Base-by-base conservation (phyloP, 2,113 vertebrate genomes). In the Cnemophilus loriae region DNA sequence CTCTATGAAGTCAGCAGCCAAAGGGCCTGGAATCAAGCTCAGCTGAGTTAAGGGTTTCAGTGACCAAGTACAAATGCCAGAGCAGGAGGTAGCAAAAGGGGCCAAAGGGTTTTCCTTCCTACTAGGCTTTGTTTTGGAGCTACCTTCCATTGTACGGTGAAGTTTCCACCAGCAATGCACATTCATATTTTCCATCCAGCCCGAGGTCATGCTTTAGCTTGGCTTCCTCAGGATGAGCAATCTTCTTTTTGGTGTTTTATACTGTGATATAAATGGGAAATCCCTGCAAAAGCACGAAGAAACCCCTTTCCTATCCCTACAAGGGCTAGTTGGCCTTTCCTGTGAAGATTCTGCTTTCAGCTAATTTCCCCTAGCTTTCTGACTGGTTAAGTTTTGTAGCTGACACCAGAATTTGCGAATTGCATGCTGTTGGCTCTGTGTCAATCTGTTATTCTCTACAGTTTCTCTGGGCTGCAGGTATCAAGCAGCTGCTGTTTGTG, bases 211-310 rank as follows among this genome's bases (percentile, higher is more conserved):
- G 63, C 90, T 97, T 90, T 95, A 95, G 94, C 86, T 97, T 95
- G 91, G 63, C 85, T 96, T 96, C 71, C 91, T 97, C 89, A 79
- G 80, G 83, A 93, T 89, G 73, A 97, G 63, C 75, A 79, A 21
- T 37, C 55, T 82, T 96, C 80, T 87, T 93, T 96, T 95, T 90
- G 83, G 60, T 97, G 76, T 90, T 97, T 97, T 90, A 60, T 96
- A 63, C 80, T 95, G 63, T 96, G 95, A 90, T 95, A 68, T 90
- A 95, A 97, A 84, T 64, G 93, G 59, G 68, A 78, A 68, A 95
- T 75, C 79, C 85, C 46, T 95, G 87, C 85, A 96, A 96, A 67
- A 97, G 74, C 71, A 77, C 21, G 13, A 70, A 96, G 77, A 90
- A 92, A 95, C 44, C 67, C n/a, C 65, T 79, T 92, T 88, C 24